Base-by-base conservation (phyloP, 2,888 invertebrate species). In the Ennomos quercinarius region DNA sequence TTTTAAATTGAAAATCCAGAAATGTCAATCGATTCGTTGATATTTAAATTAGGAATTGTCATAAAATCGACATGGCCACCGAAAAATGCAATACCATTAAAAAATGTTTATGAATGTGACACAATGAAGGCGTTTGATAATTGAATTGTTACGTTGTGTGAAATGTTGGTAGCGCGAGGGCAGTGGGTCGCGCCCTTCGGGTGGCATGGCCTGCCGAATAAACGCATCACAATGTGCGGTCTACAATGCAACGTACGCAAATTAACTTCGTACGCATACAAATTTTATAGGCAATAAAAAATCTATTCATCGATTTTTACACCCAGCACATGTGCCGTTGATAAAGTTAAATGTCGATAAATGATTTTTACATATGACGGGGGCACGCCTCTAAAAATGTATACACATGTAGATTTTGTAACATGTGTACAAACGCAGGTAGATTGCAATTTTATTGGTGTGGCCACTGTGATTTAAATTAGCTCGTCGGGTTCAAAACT, bases 361-460 rank as follows among this genome's bases (percentile, higher is more conserved):
- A 91, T 86, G 89, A 87, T 88, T 91, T 92, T 91, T 90, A 86
- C 91, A 92, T 91, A 91, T 89, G 89, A 82, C 84, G 68, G 67
- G 76, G 76, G 76, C 61, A 70, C 67, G 53, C 63, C 64, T 61
- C 51, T 41, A 41, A 56, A 52, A 63, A 71, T 64, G 66, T 63
- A 77, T 80, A 76, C 76, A 73, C 74, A 86, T 88, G 86, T 78
- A 81, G 74, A 83, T 87, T 86, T 81, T 64, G 76, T 80, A 83
- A 88, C 88, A 88, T 86, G 89, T 88, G 85, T 80, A 80, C 58
- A 57, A 76, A 81, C 73, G 77, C 86, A 86, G 86, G 86, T 86
- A 84, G 73, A 74, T 77, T 80, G 76, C 74, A 69, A 76, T 73
- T 77, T 83, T 82, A 81, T 81, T 80, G 76, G 74, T 67, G 63